These are phyloP conservation scores for Notolepis coatsorum DNA, from an alignment of 2,797 vertebrate species.

Conservation along the genomic window DNA sequence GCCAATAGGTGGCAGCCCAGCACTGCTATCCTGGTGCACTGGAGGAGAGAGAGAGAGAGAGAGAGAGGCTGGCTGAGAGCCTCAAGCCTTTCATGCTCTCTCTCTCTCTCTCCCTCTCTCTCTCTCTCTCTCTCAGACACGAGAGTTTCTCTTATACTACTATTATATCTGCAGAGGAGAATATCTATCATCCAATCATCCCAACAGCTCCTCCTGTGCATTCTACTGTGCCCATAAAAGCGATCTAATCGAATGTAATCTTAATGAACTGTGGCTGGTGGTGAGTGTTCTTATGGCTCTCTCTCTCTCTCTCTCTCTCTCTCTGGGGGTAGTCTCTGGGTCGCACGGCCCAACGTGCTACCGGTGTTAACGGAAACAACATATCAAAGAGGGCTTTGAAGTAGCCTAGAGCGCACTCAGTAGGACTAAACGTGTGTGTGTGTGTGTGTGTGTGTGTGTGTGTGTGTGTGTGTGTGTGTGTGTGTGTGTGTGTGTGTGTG, in stretches of 20 bases:
- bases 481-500: too few species aligned
- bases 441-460: too few species aligned
- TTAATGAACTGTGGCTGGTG: constrained; percentile 66
- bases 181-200: constrained; percentile 29
- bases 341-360: constrained; percentile 52
- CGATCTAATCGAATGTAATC: constrained; percentile 63
- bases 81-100: neutral
- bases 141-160: neutral
- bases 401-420: constrained; percentile 17
- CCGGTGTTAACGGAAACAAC: constrained; percentile 60
- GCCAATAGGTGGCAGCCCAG: constrained; percentile 75
- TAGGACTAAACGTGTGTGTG: constrained; percentile 39
- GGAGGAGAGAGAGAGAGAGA: neutral
- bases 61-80: constrained; percentile 7
- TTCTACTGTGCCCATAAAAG: constrained; percentile 43
- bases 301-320: constrained; percentile 41
- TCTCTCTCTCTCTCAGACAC: neutral
- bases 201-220: constrained; percentile 37
- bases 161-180: constrained; percentile 27
- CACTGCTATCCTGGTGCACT: too few species aligned
- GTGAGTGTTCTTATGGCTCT: constrained; percentile 54
- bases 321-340: constrained; percentile 47
- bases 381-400: constrained; percentile 74
- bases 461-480: too few species aligned
- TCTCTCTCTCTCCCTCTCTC: neutral